A percentile compares a stretch with the other conserved stretches of the same genome.
Conservation (phyloP, 2,888 invertebrate species). For the Amiota mariae region DNA sequence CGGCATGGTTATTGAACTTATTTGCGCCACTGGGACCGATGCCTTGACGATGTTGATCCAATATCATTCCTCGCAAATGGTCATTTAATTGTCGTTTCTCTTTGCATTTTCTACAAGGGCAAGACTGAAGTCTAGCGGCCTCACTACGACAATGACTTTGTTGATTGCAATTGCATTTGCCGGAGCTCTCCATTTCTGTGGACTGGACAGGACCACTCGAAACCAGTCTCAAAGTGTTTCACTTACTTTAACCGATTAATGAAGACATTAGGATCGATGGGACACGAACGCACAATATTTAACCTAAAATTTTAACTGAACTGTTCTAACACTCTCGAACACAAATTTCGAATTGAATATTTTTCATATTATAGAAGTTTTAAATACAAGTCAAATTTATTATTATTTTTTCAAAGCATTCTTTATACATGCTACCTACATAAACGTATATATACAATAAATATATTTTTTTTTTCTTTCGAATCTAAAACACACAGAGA, state of each 20-base stretch:
- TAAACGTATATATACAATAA: no score
- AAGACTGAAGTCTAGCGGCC: slow-evolving; percentile 36
- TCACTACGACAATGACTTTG: slow-evolving; percentile 7
- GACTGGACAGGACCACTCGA: no score
- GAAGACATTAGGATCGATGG: no score
- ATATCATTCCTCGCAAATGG: no score
- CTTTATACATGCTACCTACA: no score
- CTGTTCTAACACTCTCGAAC: no score
- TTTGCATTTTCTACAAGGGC: slow-evolving; percentile 55
- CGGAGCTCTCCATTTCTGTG: background rate
- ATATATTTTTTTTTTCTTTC: background rate
- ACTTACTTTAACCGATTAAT: no score
- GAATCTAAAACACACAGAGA: slow-evolving; percentile 54
- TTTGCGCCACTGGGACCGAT: background rate
- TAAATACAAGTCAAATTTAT: background rate
- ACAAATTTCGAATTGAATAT: background rate
- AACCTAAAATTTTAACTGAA: no score
- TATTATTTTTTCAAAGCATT: no score
- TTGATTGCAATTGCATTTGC: slow-evolving; percentile 38
- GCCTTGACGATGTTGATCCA: background rate
- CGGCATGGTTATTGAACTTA: slow-evolving; percentile 40
- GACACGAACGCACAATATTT: no score
- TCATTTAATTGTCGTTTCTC: slow-evolving; percentile 3
- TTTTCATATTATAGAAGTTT: background rate
- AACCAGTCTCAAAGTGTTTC: no score